Base-by-base conservation (phyloP, 2,113 vertebrate species). In the Salminus brasiliensis region DNA sequence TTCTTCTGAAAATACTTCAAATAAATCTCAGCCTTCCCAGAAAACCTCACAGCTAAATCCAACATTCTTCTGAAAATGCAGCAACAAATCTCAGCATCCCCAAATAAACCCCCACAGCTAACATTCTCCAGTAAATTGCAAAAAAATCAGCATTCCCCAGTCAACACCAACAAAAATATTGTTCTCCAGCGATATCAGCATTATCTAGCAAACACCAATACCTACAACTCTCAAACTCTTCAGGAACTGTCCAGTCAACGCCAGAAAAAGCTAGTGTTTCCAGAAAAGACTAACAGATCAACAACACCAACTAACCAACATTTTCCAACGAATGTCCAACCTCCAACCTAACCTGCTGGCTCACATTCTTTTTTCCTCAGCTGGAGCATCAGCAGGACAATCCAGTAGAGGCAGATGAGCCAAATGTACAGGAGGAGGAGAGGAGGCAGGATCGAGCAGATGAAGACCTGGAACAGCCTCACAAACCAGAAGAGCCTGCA, bases 371-470 rank as follows among this genome's bases (percentile, higher is more conserved):
- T 62, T 72, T 8, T 49, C 47, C 11, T 67, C 67, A 89, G 88
- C 29, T 79, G 63, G 81, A 77, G 13, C 52, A 74, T 27, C 84
- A 82, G 27, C 36, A 79, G 32, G 83, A 83, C 45, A 69, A 18
- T 0, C 79, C 93, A 0, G 91, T 68, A 25, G 91, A 91, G 1
- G 87, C 89, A 34, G 91, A 94, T 25, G 91, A 90, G 9, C 87
- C 92, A 8, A n/a, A n/a, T n/a, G 94, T 92, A 57, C 95, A 95
- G 53, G 93, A 96, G 15, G 96, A 95, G 0, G 95, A 97, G 87
- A 93, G 95, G 79, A 95, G 91, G 23, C 95, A 95, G 93, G 96
- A 97, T 89, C 95, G 96, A 90, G 96, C 95, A 0, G 95, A 95
- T 75, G 95, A 97, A 79, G 94, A 73, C 62, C 93, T 97, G 70